A percentile compares a stretch with the other conserved stretches of the same genome.
Conservation (phyloP, 1,140 invertebrate species). For the Platyscapa corneri region DNA sequence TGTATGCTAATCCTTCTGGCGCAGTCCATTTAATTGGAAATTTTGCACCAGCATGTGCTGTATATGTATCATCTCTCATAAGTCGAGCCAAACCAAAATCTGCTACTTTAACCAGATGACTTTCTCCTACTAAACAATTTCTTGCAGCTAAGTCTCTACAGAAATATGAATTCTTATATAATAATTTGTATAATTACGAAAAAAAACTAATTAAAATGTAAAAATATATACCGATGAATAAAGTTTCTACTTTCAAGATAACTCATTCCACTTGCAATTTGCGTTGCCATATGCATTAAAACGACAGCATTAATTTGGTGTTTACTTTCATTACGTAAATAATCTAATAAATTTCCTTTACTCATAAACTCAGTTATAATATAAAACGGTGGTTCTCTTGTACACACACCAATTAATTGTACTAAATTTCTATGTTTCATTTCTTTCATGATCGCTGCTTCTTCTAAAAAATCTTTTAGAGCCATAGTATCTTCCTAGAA, state of each 20-base stretch:
- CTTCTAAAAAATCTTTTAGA: slow-evolving; percentile 98
- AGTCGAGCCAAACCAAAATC: slow-evolving; percentile 98
- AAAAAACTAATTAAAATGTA: background rate
- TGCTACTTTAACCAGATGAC: slow-evolving; percentile 95
- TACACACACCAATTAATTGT: slow-evolving; percentile 96
- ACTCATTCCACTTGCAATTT: slow-evolving; percentile 99
- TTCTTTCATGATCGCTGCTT: slow-evolving; percentile 99
- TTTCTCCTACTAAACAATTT: slow-evolving; percentile 98
- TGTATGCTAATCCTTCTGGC: slow-evolving; percentile 98
- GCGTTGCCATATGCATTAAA: slow-evolving; percentile 98
- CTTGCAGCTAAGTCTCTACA: slow-evolving; percentile 95
- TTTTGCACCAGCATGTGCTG: slow-evolving; percentile 97
- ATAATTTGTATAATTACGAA: background rate
- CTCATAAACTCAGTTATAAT: slow-evolving; percentile 99
- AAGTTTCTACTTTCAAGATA: slow-evolving; percentile 97
- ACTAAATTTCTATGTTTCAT: slow-evolving; percentile 99
- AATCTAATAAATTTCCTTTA: slow-evolving; percentile 97
- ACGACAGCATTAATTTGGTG: slow-evolving; percentile 95
- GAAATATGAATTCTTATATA: slow-evolving; percentile 15
- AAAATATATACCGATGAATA: slow-evolving; percentile 87
- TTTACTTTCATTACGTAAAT: slow-evolving; percentile 91
- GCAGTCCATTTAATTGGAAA: slow-evolving; percentile 99
- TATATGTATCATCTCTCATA: slow-evolving; percentile 98
- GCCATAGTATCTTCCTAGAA: slow-evolving; percentile 98
- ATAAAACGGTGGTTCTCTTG: slow-evolving; percentile 97